phyloP scores from a whole-genome alignment of 2,888 invertebrate species.

The Drosophila melanosoma region DNA sequence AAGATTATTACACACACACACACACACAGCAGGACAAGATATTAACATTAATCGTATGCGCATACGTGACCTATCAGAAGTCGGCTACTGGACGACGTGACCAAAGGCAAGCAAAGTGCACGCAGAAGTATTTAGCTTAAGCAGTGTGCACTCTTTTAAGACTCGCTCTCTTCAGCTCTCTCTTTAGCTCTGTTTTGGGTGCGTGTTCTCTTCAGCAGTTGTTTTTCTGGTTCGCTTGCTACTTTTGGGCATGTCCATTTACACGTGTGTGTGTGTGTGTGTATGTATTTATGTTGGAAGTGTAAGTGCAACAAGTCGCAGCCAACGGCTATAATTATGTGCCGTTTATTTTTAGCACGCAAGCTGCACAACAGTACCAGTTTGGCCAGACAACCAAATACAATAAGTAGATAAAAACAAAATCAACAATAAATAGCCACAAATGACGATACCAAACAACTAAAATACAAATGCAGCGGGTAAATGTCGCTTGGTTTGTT shows the following conservation, averaged over 20 bases:
- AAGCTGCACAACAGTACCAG: slow-evolving; percentile 33
- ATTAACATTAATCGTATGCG: slow-evolving; percentile 58
- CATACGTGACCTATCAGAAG: slow-evolving; percentile 71
- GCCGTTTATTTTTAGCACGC: slow-evolving; percentile 69
- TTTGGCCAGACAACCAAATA: slow-evolving; percentile 27
- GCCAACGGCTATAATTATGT: slow-evolving; percentile 59
- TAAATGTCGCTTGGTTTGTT: slow-evolving; percentile 61
- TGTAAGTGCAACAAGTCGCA: slow-evolving; percentile 73
- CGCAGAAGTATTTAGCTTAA: slow-evolving; percentile 12
- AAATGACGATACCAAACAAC: slow-evolving; percentile 47
- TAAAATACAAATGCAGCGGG: slow-evolving; percentile 61
- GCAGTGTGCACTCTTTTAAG: slow-evolving; percentile 41
- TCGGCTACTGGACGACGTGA: slow-evolving; percentile 64
- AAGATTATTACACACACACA: slow-evolving; percentile 50
- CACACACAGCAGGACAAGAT: slow-evolving; percentile 66
- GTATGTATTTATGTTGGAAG: slow-evolving; percentile 12
- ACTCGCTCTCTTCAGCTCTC: slow-evolving; percentile 1
- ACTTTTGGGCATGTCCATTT: slow-evolving; percentile 41
- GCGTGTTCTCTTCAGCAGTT: slow-evolving; percentile 22
- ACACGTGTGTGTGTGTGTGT: slow-evolving; percentile 2
- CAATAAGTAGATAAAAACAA: slow-evolving; percentile 24
- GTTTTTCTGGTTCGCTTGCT: slow-evolving; percentile 28
- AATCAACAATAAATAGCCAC: slow-evolving; percentile 43
- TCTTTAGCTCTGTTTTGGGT: slow-evolving; percentile 2
- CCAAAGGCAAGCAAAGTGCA: slow-evolving; percentile 47